Conservation (phyloP, 2,113 vertebrate species). For the Rhombomys opimus region DNA sequence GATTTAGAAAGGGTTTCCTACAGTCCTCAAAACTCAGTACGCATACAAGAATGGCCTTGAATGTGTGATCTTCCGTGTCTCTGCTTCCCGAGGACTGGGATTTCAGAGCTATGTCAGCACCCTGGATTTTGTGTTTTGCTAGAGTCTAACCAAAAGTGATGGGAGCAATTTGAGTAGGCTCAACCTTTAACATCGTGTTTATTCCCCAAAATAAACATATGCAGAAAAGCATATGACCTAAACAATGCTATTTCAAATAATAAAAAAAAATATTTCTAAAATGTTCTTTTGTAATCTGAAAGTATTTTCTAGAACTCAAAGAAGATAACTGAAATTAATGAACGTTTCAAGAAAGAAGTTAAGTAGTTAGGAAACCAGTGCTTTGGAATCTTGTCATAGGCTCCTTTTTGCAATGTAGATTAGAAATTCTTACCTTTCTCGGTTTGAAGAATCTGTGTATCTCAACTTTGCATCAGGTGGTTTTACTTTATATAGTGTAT, state of each 20-base stretch:
- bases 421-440: conserved; percentile 3
- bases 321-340: conserved; percentile 29
- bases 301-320: conserved; percentile 6
- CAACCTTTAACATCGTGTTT: not conserved
- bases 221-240: conserved; percentile 17
- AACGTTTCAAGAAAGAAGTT: conserved; percentile 19
- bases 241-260: not conserved
- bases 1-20: not conserved
- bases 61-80: not conserved
- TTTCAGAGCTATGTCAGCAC: not conserved
- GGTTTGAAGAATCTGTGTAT: not conserved
- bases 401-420: not conserved
- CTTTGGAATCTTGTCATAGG: not conserved
- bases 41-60: not conserved
- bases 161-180: not conserved
- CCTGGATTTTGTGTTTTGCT: not conserved
- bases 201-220: not conserved
- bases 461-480: not conserved
- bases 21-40: not conserved
- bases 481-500: not conserved
- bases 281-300: not conserved
- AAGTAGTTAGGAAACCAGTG: conserved; percentile 1
- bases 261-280: not conserved
- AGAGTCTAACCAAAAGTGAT: not conserved
- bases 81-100: not conserved